These are phyloP conservation scores for Epinotia demarniana DNA, from an alignment of 2,888 invertebrate species.

Conservation along the genomic window DNA sequence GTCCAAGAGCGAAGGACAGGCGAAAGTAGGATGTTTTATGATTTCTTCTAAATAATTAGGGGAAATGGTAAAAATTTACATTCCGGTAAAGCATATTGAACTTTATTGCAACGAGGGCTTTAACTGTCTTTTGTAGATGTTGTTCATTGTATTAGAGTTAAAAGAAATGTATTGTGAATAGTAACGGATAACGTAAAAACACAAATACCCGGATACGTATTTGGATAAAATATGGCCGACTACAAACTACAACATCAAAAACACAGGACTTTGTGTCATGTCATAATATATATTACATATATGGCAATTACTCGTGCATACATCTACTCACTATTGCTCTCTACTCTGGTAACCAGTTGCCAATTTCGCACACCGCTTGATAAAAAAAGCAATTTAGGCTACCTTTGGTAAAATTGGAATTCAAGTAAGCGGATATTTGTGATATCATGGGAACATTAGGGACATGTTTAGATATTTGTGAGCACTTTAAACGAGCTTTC, in stretches of 20 bases:
- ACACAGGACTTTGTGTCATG: too few species aligned
- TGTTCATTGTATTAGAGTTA: background rate
- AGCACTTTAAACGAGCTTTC: too few species aligned
- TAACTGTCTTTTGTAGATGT: background rate
- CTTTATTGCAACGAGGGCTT: background rate
- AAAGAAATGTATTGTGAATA: background rate
- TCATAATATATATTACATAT: too few species aligned
- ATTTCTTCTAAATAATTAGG: conserved; percentile 9
- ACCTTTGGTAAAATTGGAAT: too few species aligned
- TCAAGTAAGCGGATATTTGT: too few species aligned
- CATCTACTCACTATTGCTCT: too few species aligned
- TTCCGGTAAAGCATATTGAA: background rate
- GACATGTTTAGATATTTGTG: too few species aligned
- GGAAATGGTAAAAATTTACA: background rate
- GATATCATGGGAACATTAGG: too few species aligned
- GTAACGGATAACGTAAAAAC: background rate
- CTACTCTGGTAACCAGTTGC: too few species aligned
- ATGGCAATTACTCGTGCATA: too few species aligned
- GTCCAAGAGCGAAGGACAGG: conserved; percentile 10
- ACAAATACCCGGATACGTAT: conserved; percentile 1
- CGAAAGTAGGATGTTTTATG: conserved; percentile 27
- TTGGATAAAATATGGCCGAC: background rate
- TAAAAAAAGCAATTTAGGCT: too few species aligned
- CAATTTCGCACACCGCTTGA: too few species aligned
- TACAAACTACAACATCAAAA: background rate